A percentile compares a stretch with the other conserved stretches of the same genome.
Conservation (phyloP, 2,113 vertebrate species). For the Acrocephalus kingi region DNA sequence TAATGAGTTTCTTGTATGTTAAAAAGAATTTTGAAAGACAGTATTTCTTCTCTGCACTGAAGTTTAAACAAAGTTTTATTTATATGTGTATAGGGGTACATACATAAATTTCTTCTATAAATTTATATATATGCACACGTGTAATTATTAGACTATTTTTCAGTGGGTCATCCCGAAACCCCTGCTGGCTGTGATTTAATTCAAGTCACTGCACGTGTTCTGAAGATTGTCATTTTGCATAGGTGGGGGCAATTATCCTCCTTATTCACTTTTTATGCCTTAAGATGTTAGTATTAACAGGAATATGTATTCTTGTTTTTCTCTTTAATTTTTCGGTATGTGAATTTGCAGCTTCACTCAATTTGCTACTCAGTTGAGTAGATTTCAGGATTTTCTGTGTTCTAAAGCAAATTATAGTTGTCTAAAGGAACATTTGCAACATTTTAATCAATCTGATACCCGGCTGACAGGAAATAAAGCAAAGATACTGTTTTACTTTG, state of each 20-base stretch:
- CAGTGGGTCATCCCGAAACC: not conserved
- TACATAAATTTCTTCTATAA: not conserved
- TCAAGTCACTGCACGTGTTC: constrained; percentile 2
- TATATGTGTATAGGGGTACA: not conserved
- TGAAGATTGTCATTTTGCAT: not conserved
- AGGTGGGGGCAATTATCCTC: not conserved
- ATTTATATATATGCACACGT: not conserved
- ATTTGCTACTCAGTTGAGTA: not conserved
- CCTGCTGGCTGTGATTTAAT: constrained; percentile 1
- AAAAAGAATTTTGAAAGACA: not conserved
- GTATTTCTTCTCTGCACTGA: not conserved
- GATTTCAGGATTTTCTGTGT: not conserved
- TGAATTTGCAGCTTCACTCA: not conserved
- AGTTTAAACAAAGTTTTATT: not conserved
- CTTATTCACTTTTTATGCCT: not conserved
- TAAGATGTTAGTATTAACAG: not conserved
- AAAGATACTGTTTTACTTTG: not conserved
- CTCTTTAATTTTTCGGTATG: not conserved
- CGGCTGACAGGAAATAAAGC: not conserved
- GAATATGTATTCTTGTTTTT: not conserved
- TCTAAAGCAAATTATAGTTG: not conserved
- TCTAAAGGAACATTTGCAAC: not conserved
- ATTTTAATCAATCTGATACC: not conserved
- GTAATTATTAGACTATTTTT: not conserved
- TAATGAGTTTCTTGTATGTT: not conserved